Conservation (phyloP, 2,888 invertebrate genomes). For the Gari tellinella region DNA sequence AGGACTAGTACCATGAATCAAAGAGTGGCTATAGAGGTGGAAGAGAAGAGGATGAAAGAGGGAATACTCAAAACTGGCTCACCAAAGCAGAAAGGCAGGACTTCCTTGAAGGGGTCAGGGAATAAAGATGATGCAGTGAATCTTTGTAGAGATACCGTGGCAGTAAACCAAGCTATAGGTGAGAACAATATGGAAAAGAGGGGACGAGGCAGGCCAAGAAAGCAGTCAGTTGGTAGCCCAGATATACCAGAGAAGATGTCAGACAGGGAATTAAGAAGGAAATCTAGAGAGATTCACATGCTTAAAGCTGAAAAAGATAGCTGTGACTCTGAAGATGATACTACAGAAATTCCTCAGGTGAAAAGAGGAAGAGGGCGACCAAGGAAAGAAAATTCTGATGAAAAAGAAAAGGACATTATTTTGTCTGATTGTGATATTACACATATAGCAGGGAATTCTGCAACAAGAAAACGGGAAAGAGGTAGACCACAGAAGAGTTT, state of each 20-base stretch:
- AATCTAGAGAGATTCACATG: conserved; percentile 14
- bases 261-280: conserved; percentile 21
- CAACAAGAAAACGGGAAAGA: not conserved
- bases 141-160: too few relatives aligned
- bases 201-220: conserved; percentile 47
- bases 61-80: conserved; percentile 10
- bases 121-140: too few relatives aligned
- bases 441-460: not conserved
- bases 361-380: conserved; percentile 43
- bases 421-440: not conserved
- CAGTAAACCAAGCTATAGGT: not conserved
- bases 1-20: conserved; percentile 60
- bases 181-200: conserved; percentile 12
- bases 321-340: conserved; percentile 26
- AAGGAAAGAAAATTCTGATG: conserved; percentile 1
- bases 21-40: conserved; percentile 59
- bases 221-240: not conserved
- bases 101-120: too few relatives aligned
- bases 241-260: not conserved
- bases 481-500: not conserved
- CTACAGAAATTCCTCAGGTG: not conserved
- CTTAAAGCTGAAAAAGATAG: conserved; percentile 23
- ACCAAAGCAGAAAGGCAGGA: conserved; percentile 15
- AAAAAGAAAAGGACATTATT: not conserved
- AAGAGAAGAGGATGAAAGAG: conserved; percentile 55